phyloP scores from a whole-genome alignment of 1,140 invertebrate genomes.

The Cephus cinctus region DNA sequence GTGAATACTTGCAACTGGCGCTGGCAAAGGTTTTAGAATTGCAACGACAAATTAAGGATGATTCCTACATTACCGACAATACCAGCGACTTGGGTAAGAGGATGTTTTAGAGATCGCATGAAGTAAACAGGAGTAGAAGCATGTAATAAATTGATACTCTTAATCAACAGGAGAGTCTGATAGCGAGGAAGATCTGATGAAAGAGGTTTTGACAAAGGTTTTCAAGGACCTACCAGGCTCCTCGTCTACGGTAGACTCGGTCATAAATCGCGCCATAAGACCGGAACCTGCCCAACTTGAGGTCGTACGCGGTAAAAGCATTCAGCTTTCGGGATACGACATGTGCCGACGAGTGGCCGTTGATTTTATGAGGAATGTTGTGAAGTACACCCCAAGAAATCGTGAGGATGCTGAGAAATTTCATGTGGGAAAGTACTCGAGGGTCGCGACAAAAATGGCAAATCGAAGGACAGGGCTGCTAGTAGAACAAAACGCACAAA shows the following conservation, averaged over 20 bases:
- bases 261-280: conserved; percentile 36
- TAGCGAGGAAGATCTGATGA: conserved; percentile 44
- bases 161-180: conserved; percentile 35
- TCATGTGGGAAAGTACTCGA: conserved; percentile 2
- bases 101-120: neutral
- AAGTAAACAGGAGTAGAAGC: too few species aligned
- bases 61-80: conserved; percentile 34
- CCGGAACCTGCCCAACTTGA: conserved; percentile 24
- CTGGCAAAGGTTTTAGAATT: conserved; percentile 41
- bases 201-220: conserved; percentile 43
- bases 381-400: conserved; percentile 16
- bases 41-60: conserved; percentile 43
- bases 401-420: neutral
- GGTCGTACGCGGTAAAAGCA: conserved; percentile 38
- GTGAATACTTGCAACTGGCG: conserved; percentile 45
- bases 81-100: conserved; percentile 45
- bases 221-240: conserved; percentile 47
- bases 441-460: neutral
- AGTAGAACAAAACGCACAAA: conserved; percentile 3
- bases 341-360: conserved; percentile 43
- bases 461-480: neutral
- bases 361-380: conserved; percentile 42
- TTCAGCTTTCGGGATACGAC: conserved; percentile 47
- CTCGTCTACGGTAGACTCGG: conserved; percentile 22
- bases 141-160: neutral